Evolutionary conservation across 23 tunicate species (phyloP).

Genomic region (Styela plicata): DNA sequence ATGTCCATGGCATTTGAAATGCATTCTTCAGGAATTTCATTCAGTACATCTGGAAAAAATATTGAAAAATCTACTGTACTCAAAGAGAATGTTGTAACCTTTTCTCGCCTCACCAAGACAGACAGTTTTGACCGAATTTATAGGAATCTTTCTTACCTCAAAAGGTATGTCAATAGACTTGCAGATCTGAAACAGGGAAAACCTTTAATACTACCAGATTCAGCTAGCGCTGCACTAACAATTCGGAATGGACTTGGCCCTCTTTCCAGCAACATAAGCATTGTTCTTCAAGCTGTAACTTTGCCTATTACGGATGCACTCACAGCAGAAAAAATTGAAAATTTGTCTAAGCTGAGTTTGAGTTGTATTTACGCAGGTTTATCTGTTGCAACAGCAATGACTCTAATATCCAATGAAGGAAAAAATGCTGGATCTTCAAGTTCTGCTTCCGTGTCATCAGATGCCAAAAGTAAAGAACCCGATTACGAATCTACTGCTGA

Average conservation of each 20-base stretch:
- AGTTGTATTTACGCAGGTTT: conserved; percentile 58
- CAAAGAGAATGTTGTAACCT: conserved; percentile 11
- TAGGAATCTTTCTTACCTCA: conserved; percentile 42
- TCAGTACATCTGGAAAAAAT: conserved; percentile 3
- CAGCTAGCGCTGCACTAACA: conserved; percentile 28
- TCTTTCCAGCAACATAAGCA: conserved; percentile 37
- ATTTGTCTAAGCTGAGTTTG: conserved; percentile 41
- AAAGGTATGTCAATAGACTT: conserved; percentile 48
- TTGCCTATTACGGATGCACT: conserved; percentile 48
- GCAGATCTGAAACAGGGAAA: conserved; percentile 17
- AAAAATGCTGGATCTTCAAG: neutral
- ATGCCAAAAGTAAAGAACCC: conserved; percentile 10
- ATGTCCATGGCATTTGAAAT: conserved; percentile 12
- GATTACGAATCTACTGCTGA: conserved; percentile 17
- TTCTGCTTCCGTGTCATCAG: neutral
- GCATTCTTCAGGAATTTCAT: neutral
- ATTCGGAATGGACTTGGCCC: conserved; percentile 48
- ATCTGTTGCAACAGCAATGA: conserved; percentile 46
- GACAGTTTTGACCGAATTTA: conserved; percentile 28
- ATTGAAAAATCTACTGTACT: neutral
- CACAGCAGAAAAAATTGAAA: conserved; percentile 23
- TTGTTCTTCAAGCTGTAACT: conserved; percentile 41
- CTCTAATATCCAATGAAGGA: conserved; percentile 25
- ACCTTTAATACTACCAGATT: conserved; percentile 23
- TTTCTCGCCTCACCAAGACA: conserved; percentile 27